phyloP scores from a whole-genome alignment of 1,140 invertebrate species.

The Megathymus violae region DNA sequence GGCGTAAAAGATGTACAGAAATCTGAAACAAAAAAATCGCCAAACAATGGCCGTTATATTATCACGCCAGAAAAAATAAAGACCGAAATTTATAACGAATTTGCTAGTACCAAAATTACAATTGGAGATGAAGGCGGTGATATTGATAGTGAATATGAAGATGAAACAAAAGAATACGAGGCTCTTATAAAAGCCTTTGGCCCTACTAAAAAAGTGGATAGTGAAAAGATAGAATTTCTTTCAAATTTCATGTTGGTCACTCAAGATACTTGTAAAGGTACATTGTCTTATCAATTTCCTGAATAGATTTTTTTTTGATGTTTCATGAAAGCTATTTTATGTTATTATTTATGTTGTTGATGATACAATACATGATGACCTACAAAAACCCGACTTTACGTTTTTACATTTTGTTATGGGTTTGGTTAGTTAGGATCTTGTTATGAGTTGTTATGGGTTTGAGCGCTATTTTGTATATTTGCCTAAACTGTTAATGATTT shows the following conservation, averaged over 20 bases:
- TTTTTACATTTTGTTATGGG: too few species aligned
- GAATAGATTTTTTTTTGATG: too few species aligned
- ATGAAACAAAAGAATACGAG: slow-evolving; percentile 61
- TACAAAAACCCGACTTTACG: too few species aligned
- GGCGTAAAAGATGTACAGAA: slow-evolving; percentile 57
- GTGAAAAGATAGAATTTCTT: slow-evolving; percentile 68
- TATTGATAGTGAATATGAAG: slow-evolving; percentile 74
- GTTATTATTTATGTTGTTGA: too few species aligned
- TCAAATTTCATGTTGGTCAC: slow-evolving; percentile 68
- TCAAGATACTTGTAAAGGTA: slow-evolving; percentile 65
- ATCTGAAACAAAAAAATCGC: slow-evolving; percentile 51
- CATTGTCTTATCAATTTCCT: too few species aligned
- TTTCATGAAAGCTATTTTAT: too few species aligned
- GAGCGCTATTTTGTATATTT: too few species aligned
- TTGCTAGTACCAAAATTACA: slow-evolving; percentile 53
- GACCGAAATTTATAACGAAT: slow-evolving; percentile 71
- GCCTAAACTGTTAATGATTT: too few species aligned
- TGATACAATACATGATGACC: too few species aligned
- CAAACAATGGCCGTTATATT: slow-evolving; percentile 56
- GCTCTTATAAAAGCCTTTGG: slow-evolving; percentile 63
- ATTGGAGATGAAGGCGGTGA: slow-evolving; percentile 52
- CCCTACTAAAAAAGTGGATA: slow-evolving; percentile 36
- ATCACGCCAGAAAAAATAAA: slow-evolving; percentile 76
- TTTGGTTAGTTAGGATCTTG: too few species aligned
- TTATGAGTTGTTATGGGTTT: too few species aligned